These are phyloP conservation scores for Phycodurus eques DNA, from an alignment of 2,113 vertebrate genomes.

Conservation along the genomic window DNA sequence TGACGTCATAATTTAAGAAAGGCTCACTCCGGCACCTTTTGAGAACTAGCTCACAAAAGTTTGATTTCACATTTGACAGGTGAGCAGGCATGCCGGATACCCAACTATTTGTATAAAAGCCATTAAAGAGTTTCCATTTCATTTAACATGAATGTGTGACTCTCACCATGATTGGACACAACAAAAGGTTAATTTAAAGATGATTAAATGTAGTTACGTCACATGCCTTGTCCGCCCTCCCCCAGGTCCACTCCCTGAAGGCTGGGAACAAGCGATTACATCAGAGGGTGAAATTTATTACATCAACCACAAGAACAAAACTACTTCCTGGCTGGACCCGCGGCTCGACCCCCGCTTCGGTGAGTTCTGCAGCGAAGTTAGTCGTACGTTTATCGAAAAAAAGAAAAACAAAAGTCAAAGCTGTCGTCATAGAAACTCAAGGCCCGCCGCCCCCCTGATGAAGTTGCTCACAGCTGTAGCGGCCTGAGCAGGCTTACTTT, in stretches of 20 bases:
- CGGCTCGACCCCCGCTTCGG: slow-evolving; percentile 94
- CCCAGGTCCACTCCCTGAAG: slow-evolving; percentile 94
- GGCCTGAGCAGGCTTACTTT: neutral
- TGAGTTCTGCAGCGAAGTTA: slow-evolving; percentile 69
- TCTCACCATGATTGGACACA: neutral
- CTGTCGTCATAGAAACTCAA: neutral
- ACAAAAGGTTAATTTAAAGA: neutral
- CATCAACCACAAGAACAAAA: slow-evolving; percentile 99
- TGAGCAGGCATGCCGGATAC: no score
- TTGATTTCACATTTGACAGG: no score
- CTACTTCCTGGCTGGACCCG: slow-evolving; percentile 98
- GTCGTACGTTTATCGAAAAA: neutral
- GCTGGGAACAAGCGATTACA: slow-evolving; percentile 98
- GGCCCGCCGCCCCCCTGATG: neutral
- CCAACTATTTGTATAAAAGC: no score
- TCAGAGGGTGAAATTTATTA: slow-evolving; percentile 98
- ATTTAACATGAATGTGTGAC: no score
- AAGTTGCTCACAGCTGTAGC: neutral
- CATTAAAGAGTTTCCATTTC: no score
- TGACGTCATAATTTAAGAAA: no score
- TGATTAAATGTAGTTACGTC: neutral
- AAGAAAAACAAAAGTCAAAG: neutral
- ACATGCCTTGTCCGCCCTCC: slow-evolving; percentile 47
- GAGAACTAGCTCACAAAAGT: no score
- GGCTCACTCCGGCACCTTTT: no score